These are phyloP conservation scores for Alauda arvensis DNA, from an alignment of 2,797 vertebrate species.

Conservation along the genomic window DNA sequence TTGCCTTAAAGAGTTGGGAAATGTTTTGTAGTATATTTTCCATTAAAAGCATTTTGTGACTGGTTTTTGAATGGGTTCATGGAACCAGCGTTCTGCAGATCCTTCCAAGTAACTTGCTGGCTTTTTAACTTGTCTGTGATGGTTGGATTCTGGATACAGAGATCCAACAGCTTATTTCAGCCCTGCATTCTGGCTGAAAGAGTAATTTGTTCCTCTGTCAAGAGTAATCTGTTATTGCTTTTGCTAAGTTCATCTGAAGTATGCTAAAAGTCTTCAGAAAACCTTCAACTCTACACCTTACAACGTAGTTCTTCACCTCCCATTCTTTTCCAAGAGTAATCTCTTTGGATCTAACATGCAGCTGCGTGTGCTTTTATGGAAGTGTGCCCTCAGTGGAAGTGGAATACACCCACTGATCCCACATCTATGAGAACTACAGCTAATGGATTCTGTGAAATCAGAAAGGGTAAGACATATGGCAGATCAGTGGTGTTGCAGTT, in stretches of 20 bases:
- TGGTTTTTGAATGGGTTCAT: background rate
- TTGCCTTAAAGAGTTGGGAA: background rate
- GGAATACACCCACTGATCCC: background rate
- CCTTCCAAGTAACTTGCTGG: background rate
- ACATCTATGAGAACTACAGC: fast-evolving
- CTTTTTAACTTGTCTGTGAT: background rate
- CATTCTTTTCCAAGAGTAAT: background rate
- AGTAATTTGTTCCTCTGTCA: background rate
- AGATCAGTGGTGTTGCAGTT: background rate
- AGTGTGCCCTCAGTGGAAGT: background rate
- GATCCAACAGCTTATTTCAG: background rate
- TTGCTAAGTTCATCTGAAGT: background rate
- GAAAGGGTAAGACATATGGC: background rate
- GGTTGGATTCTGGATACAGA: background rate
- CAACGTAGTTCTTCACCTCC: fast-evolving
- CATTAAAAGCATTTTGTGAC: background rate
- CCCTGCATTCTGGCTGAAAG: background rate
- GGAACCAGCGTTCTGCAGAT: background rate
- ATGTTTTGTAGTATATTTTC: background rate
- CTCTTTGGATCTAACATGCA: background rate
- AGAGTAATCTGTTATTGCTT: background rate
- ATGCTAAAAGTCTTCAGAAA: background rate
- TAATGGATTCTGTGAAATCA: background rate
- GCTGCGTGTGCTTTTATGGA: background rate
- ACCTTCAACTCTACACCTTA: no score